Conservation (phyloP, 53 echinoderm and acorn worm species). For the Mesocentrotus franciscanus region DNA sequence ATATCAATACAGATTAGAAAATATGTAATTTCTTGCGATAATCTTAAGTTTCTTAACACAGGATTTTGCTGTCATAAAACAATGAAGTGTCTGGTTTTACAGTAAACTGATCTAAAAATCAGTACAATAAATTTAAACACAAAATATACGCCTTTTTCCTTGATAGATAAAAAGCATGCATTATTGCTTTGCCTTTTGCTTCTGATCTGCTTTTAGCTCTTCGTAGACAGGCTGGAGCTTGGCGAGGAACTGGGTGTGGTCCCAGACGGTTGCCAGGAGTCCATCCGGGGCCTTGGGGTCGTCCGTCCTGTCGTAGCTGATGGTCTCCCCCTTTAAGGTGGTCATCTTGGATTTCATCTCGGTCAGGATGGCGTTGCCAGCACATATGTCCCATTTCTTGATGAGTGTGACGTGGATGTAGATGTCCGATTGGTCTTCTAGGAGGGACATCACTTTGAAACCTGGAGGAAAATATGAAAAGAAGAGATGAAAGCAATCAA, state of each 20-base stretch:
- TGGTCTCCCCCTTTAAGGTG: conserved; percentile 77
- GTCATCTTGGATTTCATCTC: conserved; percentile 87
- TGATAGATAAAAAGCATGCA: neutral
- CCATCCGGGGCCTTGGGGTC: conserved; percentile 90
- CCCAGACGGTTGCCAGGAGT: conserved; percentile 88
- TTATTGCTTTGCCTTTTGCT: neutral
- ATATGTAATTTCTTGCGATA: too few relatives aligned
- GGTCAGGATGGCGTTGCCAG: conserved; percentile 90
- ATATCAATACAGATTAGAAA: too few relatives aligned
- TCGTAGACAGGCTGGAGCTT: conserved; percentile 76
- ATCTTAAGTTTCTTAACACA: neutral
- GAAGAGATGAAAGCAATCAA: neutral
- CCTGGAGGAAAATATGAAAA: conserved; percentile 66
- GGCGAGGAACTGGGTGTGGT: conserved; percentile 77
- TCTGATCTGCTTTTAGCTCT: conserved; percentile 37
- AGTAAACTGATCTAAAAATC: neutral
- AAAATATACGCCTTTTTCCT: neutral
- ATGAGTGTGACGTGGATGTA: conserved; percentile 95
- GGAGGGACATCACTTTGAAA: conserved; percentile 86
- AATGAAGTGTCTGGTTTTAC: neutral
- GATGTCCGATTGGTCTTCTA: conserved; percentile 86
- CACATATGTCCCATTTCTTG: conserved; percentile 99
- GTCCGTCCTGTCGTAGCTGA: conserved; percentile 75
- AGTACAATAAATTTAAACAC: neutral
- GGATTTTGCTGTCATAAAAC: neutral